Evolutionary conservation across 2,888 invertebrate genomes (phyloP), one percentile per base, ranked within the genome.

Genomic region (Spatulosminthurus flaviceps): DNA sequence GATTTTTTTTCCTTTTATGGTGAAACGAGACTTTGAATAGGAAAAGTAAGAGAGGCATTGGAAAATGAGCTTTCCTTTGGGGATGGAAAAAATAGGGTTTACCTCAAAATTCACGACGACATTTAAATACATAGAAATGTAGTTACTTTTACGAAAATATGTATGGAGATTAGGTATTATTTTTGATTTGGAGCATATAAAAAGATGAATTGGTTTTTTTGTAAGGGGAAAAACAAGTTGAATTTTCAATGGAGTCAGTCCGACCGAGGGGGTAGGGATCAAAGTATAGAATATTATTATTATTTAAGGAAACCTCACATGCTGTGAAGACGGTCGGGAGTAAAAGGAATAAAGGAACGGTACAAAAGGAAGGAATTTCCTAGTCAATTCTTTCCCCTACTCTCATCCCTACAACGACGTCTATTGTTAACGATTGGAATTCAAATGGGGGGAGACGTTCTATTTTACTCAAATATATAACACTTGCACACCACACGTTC

Each of bases 201-300:
- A n/a, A n/a, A 51, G 51, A 51, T 51, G 51, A 51, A 51, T 51
- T 51, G 51, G 51, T 9, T 51, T 51, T 51, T 51, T 51, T 2
- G 9, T 11, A 51, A 19, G 51, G 16, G 34, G 34, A 51, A 51
- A 51, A 51, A n/a, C 51, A 13, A 51, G 16, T 51, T n/a, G n/a
- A 51, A 51, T 19, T 51, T 51, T 51, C 9, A 51, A 51, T 51
- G 16, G 51, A 51, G 16, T 51, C 51, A 51, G 51, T 51, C 51
- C 9, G 51, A 51, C n/a, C n/a, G n/a, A n/a, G n/a, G 51, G 51
- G 51, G 16, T 13, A 51, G 51, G n/a, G 51, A 51, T 51, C 51
- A 51, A 51, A 51, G 51, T 51, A 19, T 5, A 51, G 16, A 51
- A 19, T 51, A 19, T 5, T 5, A 51, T 51, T 51, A 51, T 51